Base-by-base conservation (phyloP, 1,140 invertebrate genomes). In the Bombus confusus region DNA sequence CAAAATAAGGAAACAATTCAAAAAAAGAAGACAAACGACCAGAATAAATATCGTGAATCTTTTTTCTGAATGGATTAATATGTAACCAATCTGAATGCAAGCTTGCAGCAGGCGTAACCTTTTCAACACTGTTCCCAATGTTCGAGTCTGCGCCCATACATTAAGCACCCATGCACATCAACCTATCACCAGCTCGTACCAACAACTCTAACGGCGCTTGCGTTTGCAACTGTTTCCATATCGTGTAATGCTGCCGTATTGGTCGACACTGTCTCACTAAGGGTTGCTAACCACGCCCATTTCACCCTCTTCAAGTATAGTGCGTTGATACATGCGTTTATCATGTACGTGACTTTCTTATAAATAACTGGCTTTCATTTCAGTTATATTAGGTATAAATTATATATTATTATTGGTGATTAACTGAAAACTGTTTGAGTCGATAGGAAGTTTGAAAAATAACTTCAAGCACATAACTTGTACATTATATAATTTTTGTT, bases 211-310 rank as follows among this genome's bases (percentile, higher is more conserved):
- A 92, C 86, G 87, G 92, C 92, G 92, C 92, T 93, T 93, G 92
- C 92, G 92, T 93, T 93, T 93, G 92, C 91, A 93, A 93, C 92
- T 89, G 92, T 93, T 93, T 79, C 92, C 83, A 87, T 79, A 87
- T 84, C 71, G 43, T 28, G 75, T 64, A 83, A 62, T 74, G 66
- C 69, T 66, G 39, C 47, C 76, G 81, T 66, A 92, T 93, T 93
- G 92, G 92, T 86, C 84, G 85, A 81, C 31, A 87, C 83, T 75
- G 80, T 90, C 73, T 87, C 82, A 75, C 86, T 79, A 80, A 81
- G 87, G 87, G 76, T 64, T 83, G 52, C 74, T 86, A 83, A 88
- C 92, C 92, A 93, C 92, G 92, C 92, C 92, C 89, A 82, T 86
- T 85, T 91, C 76, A 86, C 82, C 81, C 79, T 66, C 80, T 81